Base-by-base conservation (phyloP, 1,140 invertebrate species). In the Ips nitidus region DNA sequence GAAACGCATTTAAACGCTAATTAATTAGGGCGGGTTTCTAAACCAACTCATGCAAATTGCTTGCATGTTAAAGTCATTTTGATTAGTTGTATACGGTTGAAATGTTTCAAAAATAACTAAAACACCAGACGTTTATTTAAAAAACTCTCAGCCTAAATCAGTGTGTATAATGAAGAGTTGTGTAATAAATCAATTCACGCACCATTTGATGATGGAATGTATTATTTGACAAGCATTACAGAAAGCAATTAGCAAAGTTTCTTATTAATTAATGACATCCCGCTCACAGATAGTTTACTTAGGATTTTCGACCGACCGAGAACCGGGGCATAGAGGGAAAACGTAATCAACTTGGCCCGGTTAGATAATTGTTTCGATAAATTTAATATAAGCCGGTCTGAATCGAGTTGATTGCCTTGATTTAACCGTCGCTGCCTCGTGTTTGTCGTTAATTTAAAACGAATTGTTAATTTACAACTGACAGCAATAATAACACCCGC, bases 351-450 rank as follows among this genome's bases (percentile, higher is more conserved):
- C 38, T 47, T 47, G 37, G 47, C 61, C 61, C 61, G 36, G 61
- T 63, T 63, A 63, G 61, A 63, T 63, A 63, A 63, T 63, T 63
- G 61, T 63, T 63, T 52, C 61, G 61, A 63, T 63, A 63, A 63
- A 63, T 63, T 63, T 63, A 63, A 63, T 63, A 63, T 63, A 50
- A 63, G 52, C 22, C 61, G 52, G 61, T 52, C 61, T 4, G 8
- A n/a, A 63, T 63, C 47, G 40, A 52, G 45, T 52, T 52, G 47
- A 63, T 63, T 63, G n/a, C 38, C 61, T 63, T 3, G 61, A 6
- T 63, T 61, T 38, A 36, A 22, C 22, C 22, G 22, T 22, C 22
- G 22, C 22, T 22, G 22, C 22, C 22, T 22, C 22, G 22, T 22
- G 22, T 22, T 22, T 22, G 22, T 61, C 39, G 36, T 5, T 50